Evolutionary conservation across 2,113 vertebrate genomes (phyloP), one percentile per base, ranked within the genome.

Genomic region (Rhizomys pruinosus): DNA sequence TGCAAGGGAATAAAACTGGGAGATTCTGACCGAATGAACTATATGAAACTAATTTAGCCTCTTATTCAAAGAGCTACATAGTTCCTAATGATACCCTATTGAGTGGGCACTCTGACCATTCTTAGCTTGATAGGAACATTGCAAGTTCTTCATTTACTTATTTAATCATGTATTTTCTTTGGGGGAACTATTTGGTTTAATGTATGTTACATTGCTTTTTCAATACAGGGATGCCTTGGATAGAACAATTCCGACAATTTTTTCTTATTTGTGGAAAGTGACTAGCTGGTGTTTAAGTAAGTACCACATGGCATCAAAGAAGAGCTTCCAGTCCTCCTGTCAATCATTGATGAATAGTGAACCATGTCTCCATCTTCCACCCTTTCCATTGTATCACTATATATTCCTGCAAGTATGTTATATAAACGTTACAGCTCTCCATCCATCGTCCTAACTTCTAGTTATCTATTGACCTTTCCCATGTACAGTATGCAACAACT

Each of bases 161-260:
- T 16, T 94, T 81, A 29, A 52, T 9, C 63, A 6, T 42, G 4
- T 71, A 19, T 69, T 90, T 93, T 91, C 29, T 42, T 57, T n/a
- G 32, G 61, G 15, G 22, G 12, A 17, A 71, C 39, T 79, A n/a
- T 78, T 64, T 11, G 1, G n/a, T 47, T 47, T 47, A n/a, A 55
- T 8, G 20, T n/a, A 63, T 63, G 90, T 95, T 73, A 88, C 80
- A 47, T 73, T 94, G 69, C 15, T 85, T 94, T 93, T 77, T 66
- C 64, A 69, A 6, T 88, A 71, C 76, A 84, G 7, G 52, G 8
- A 32, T 34, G 13, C 25, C 59, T 91, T 69, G 23, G 20, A 23
- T 20, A 34, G 27, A 91, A 25, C 72, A 32, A 52, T 34, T 9
- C 15, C 86, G 57, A 66, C 9, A 66, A 7, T 73, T 93, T 59